Evolutionary conservation across 1,140 invertebrate genomes (phyloP).

Genomic region (Temnothorax nylanderi): DNA sequence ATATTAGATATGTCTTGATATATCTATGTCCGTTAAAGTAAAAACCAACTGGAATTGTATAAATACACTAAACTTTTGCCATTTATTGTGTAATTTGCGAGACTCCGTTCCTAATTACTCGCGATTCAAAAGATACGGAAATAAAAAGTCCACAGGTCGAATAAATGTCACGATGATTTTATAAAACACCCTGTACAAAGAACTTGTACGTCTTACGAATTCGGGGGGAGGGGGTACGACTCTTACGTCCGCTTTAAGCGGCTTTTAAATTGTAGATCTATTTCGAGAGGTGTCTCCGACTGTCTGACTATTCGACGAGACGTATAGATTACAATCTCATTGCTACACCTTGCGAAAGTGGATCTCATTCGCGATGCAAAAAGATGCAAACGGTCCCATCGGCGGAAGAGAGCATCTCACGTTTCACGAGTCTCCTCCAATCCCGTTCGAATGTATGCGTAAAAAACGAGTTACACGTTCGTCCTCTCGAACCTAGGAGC

Average conservation of each 20-base stretch:
- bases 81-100: not conserved
- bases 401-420: conserved; percentile 51
- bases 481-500: conserved; percentile 18
- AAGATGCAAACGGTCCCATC: conserved; percentile 58
- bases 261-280: conserved; percentile 61
- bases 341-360: conserved; percentile 53
- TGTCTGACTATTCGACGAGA: conserved; percentile 55
- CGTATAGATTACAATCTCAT: conserved; percentile 59
- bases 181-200: not conserved
- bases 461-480: conserved; percentile 35
- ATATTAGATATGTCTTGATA: not conserved
- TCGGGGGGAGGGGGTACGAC: not conserved
- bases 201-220: conserved; percentile 21
- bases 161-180: not conserved
- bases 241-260: conserved; percentile 55
- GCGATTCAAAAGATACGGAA: not conserved
- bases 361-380: conserved; percentile 61
- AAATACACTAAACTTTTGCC: not conserved
- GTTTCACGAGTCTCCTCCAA: conserved; percentile 53
- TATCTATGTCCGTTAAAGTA: not conserved
- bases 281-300: conserved; percentile 54
- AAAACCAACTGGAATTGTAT: not conserved
- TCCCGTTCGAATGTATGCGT: conserved; percentile 34
- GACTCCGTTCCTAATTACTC: not conserved
- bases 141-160: not conserved